These are phyloP conservation scores for Carapus acus DNA, from an alignment of 2,797 vertebrate species.

Conservation along the genomic window DNA sequence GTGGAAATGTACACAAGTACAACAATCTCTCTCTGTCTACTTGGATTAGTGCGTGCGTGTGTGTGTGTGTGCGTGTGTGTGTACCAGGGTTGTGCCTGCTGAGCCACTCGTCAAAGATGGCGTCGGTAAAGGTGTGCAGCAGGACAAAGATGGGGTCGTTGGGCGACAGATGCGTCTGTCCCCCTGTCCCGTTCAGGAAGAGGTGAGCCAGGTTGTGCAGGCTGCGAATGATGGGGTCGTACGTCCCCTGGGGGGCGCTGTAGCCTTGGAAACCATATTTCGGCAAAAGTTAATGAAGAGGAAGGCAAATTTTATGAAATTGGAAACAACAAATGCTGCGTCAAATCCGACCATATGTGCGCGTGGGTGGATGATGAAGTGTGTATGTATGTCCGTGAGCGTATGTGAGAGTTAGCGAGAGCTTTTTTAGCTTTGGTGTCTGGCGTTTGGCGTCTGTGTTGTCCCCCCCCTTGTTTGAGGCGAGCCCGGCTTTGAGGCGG, in stretches of 20 bases:
- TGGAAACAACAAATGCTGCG: slow-evolving; percentile 45
- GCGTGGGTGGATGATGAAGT: slow-evolving; percentile 36
- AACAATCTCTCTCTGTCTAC: background rate
- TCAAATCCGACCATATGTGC: slow-evolving; percentile 47
- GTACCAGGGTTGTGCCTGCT: slow-evolving; percentile 81
- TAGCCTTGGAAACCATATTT: slow-evolving; percentile 75
- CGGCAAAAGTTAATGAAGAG: slow-evolving; percentile 10
- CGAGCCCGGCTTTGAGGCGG: no score
- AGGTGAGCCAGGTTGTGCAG: slow-evolving; percentile 97
- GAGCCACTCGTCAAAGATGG: slow-evolving; percentile 95
- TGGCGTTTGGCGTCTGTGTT: slow-evolving; percentile 17
- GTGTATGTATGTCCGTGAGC: no score
- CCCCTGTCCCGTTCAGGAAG: slow-evolving; percentile 93
- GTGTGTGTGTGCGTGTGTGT: background rate
- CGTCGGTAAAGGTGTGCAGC: slow-evolving; percentile 93
- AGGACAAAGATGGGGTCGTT: slow-evolving; percentile 95
- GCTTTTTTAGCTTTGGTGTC: slow-evolving; percentile 31
- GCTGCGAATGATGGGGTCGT: slow-evolving; percentile 86
- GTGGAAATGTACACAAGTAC: no score
- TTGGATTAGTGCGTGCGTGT: background rate
- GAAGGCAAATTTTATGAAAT: slow-evolving; percentile 35
- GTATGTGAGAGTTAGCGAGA: no score
- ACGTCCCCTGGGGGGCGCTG: slow-evolving; percentile 86
- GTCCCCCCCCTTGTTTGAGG: no score
- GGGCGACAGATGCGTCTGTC: slow-evolving; percentile 93